Evolutionary conservation across 2,113 vertebrate genomes (phyloP), one percentile per base, ranked within the genome.

Genomic region (Dinomys branickii): DNA sequence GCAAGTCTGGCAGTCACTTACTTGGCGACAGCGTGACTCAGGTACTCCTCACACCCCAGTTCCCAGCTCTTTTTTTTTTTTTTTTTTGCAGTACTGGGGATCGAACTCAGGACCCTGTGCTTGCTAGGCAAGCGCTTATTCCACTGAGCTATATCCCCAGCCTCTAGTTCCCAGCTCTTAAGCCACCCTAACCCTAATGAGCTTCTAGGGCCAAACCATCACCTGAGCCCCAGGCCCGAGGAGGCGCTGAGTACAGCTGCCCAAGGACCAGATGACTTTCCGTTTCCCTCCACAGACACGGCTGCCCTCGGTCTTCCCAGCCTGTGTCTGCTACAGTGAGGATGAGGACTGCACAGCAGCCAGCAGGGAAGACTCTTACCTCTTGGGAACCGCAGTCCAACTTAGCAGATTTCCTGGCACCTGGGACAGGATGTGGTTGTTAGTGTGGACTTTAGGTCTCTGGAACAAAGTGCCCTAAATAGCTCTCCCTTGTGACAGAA

Each of bases 241-340:
- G 75, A 95, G 94, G 54, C 91, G 88, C 10, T 58, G 67, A 71
- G 87, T 67, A 38, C 71, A 44, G 41, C 80, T 91, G 96, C 92
- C 58, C 71, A 63, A 95, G 87, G 90, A 94, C 96, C 92, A 94
- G 96, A 96, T 94, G 88, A 75, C 80, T 96, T 93, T 97, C 78
- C 96, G 86, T 96, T 96, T 97, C 56, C 90, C 81, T 97, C 78
- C 88, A 89, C 97, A 97, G 97, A 84, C 94, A 81, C 11, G 87
- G 87, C 96, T 95, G 95, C n/a, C 87, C 33, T 84, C 61, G 81
- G 88, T 96, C 88, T 85, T 88, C 80, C 59, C 85, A 93, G 65
- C 93, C 93, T 92, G 88, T 87, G 81, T 82, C 59, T 78, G 56
- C 87, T 83, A 22, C 30, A 20, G 6, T 30, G 63, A 97, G 80